phyloP scores from a whole-genome alignment of 2,113 vertebrate genomes.

The Leptocoma aspasia region DNA sequence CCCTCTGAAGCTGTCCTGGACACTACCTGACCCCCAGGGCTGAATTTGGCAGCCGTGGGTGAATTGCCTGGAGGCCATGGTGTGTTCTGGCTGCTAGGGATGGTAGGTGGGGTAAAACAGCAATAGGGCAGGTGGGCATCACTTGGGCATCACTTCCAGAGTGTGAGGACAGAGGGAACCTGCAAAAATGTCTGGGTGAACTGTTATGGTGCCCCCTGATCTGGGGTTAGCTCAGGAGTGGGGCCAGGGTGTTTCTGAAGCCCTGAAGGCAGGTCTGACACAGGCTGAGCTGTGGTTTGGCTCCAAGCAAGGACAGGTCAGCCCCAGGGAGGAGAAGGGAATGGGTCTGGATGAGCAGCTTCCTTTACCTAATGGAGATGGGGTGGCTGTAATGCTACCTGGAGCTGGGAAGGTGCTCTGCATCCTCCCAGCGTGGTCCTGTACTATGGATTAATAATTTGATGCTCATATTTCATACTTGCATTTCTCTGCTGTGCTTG shows the following conservation, averaged over 20 bases:
- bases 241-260: not conserved
- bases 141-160: not conserved
- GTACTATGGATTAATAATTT: not conserved
- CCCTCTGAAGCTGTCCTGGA: not conserved
- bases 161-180: accelerated
- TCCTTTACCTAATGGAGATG: not conserved
- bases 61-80: accelerated
- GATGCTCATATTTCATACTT: not conserved
- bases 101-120: not conserved
- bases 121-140: not conserved
- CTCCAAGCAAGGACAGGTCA: accelerated
- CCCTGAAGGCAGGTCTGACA: not conserved
- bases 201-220: not conserved
- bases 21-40: not conserved
- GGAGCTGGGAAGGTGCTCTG: not conserved
- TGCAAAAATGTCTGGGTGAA: not conserved
- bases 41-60: not conserved
- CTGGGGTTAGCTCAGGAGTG: accelerated
- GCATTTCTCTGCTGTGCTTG: not conserved
- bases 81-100: not conserved
- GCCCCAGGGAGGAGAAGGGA: not conserved
- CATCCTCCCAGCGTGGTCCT: not conserved
- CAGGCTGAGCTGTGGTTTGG: not conserved
- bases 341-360: not conserved
- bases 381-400: accelerated